These are phyloP conservation scores for Rhinogobius similis DNA, from an alignment of 2,113 vertebrate species.

Conservation along the genomic window DNA sequence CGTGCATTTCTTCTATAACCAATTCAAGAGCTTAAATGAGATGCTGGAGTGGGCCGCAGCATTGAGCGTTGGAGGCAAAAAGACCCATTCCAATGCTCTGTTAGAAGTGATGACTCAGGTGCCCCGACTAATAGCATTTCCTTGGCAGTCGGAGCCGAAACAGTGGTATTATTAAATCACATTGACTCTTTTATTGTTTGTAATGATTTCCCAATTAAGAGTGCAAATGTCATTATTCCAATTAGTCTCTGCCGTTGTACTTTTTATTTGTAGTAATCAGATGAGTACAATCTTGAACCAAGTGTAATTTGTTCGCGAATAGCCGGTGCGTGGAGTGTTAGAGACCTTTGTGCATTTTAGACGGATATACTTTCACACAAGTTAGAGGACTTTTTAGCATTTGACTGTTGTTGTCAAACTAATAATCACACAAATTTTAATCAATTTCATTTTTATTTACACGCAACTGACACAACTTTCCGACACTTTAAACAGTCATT, in stretches of 20 bases:
- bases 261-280: constrained; percentile 35
- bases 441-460: no score
- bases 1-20: constrained; percentile 35
- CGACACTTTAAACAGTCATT: no score
- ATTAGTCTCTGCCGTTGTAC: constrained; percentile 18
- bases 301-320: constrained; percentile 9
- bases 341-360: not conserved
- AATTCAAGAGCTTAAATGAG: constrained; percentile 61
- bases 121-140: constrained; percentile 58
- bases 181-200: constrained; percentile 49
- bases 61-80: constrained; percentile 56
- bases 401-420: not conserved
- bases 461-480: no score
- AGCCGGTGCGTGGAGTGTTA: not conserved
- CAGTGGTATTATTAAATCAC: constrained; percentile 59
- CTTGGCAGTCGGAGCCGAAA: constrained; percentile 55
- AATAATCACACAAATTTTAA: no score
- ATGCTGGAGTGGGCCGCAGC: constrained; percentile 51
- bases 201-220: constrained; percentile 59
- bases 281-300: constrained; percentile 17
- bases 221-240: constrained; percentile 28
- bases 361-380: not conserved
- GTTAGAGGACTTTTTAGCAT: not conserved
- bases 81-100: constrained; percentile 49
- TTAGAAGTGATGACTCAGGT: constrained; percentile 57